Conservation (phyloP, 2,113 vertebrate species). For the Alethe castanea region DNA sequence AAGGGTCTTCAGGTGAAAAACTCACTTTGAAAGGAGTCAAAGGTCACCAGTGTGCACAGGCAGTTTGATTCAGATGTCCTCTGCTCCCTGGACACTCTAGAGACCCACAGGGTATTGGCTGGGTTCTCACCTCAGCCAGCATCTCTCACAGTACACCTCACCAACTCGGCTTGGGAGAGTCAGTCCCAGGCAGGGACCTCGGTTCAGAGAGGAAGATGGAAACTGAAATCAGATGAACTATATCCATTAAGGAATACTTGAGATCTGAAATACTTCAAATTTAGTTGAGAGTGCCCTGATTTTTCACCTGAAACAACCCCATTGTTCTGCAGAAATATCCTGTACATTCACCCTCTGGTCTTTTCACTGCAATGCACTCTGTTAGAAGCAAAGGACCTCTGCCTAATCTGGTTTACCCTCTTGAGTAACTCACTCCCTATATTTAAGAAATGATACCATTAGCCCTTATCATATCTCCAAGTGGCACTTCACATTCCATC, state of each 20-base stretch:
- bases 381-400: neutral
- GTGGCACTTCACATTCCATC: conserved; percentile 40
- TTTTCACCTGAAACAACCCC: neutral
- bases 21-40: neutral
- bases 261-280: neutral
- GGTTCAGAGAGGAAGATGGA: neutral
- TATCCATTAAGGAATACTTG: neutral
- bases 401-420: neutral
- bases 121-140: neutral
- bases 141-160: neutral
- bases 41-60: neutral
- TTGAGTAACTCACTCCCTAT: neutral
- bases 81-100: neutral
- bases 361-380: neutral
- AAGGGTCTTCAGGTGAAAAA: neutral
- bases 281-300: neutral
- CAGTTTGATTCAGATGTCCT: fast-evolving
- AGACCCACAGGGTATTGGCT: neutral
- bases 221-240: neutral
- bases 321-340: neutral
- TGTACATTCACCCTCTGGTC: neutral
- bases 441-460: neutral
- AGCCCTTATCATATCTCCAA: neutral
- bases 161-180: neutral
- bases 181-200: neutral